Evolutionary conservation across 2,888 invertebrate species (phyloP), one percentile per base, ranked within the genome.

Genomic region (Branchellion lobata): DNA sequence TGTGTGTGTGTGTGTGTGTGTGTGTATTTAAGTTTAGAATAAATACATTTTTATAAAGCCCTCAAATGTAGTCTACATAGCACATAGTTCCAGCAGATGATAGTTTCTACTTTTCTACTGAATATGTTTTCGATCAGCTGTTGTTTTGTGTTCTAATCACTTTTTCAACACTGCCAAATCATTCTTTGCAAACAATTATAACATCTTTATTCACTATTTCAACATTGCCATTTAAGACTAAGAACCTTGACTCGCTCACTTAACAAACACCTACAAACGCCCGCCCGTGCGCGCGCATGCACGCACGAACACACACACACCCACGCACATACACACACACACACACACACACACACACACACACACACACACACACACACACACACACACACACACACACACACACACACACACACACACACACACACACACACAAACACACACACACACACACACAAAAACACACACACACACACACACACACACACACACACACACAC

Each of bases 351-450:
- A 65, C 29, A 65, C 65, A 65, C 65, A 65, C 65, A 65, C 65
- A 65, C 65, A 65, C 65, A 65, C 65, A 65, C 65, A 65, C 65
- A 65, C 5, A 65, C n/a, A 65, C 65, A 65, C 65, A 65, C 65
- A 65, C 65, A 65, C 5, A 65, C 65, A 65, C 65, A 65, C n/a
- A 65, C 65, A 65, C 21, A 65, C 3, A 65, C 65, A 5, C 5
- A 11, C 65, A 11, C 21, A 65, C n/a, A 65, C n/a, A 65, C n/a
- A 65, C n/a, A 65, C n/a, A 65, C n/a, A 65, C n/a, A 65, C n/a
- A 65, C n/a, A 65, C n/a, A 65, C n/a, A 65, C n/a, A 65, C n/a
- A 65, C n/a, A 65, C n/a, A 65, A 5, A 65, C n/a, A 65, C n/a
- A 65, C n/a, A 65, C n/a, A 65, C n/a, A 65, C n/a, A 65, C n/a